These are phyloP conservation scores for Notolepis coatsorum DNA, from an alignment of 2,797 vertebrate genomes.

Conservation along the genomic window DNA sequence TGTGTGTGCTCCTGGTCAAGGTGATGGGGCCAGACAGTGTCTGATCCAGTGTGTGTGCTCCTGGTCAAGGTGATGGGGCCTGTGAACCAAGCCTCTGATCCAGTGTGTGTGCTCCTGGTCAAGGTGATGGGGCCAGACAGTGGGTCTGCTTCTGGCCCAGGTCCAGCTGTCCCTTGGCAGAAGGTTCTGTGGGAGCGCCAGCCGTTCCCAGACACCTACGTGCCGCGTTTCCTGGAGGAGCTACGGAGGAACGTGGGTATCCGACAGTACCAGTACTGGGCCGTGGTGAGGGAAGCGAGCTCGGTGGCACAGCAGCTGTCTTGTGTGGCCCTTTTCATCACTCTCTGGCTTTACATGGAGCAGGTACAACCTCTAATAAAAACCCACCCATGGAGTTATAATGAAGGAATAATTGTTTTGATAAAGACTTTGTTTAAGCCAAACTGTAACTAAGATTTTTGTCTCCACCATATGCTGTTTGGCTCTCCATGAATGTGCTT, in stretches of 20 bases:
- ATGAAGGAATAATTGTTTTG: not conserved
- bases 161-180: constrained; percentile 84
- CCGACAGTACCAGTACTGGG: constrained; percentile 89
- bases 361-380: constrained; percentile 68
- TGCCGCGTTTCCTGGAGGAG: constrained; percentile 92
- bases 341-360: constrained; percentile 97
- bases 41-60: too few relatives aligned
- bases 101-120: constrained; percentile 22
- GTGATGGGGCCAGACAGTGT: too few relatives aligned
- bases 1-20: not conserved
- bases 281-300: constrained; percentile 91
- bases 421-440: not conserved
- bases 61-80: too few relatives aligned
- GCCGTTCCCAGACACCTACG: constrained; percentile 96
- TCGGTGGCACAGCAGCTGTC: constrained; percentile 95
- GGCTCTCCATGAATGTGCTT: not conserved
- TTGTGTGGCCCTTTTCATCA: constrained; percentile 93
- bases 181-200: constrained; percentile 94
- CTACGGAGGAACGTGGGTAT: constrained; percentile 91
- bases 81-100: not conserved
- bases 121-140: constrained; percentile 83
- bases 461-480: not conserved
- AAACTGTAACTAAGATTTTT: not conserved
- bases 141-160: constrained; percentile 41
- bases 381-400: not conserved